These are phyloP conservation scores for Prenolepis imparis DNA, from an alignment of 2,888 invertebrate genomes.

Conservation along the genomic window DNA sequence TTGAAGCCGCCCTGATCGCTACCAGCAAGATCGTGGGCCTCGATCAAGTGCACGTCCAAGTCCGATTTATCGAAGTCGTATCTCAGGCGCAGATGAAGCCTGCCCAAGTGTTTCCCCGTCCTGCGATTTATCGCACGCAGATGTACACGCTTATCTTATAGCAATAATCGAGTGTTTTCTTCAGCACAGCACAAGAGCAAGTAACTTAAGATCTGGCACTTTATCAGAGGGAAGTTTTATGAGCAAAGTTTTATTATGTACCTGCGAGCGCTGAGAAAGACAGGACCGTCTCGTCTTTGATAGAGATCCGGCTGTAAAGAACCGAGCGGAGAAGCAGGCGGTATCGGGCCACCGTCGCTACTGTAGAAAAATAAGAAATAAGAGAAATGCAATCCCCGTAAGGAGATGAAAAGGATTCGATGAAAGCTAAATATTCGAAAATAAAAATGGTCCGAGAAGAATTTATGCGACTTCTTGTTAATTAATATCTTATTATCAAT, in stretches of 20 bases:
- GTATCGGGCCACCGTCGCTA: constrained; percentile 85
- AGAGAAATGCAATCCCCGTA: neutral
- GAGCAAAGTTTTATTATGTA: constrained; percentile 55
- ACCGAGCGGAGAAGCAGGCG: constrained; percentile 90
- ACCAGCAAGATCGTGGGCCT: constrained; percentile 94
- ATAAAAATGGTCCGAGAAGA: neutral
- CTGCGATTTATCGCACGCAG: constrained; percentile 66
- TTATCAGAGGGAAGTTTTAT: constrained; percentile 15
- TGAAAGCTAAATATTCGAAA: neutral
- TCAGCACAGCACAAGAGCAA: neutral
- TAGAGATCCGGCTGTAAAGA: constrained; percentile 96
- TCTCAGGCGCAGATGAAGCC: constrained; percentile 94
- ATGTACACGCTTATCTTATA: constrained; percentile 10
- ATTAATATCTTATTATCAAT: neutral
- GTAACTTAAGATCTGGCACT: neutral
- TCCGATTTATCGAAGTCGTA: constrained; percentile 97
- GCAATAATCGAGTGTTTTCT: neutral
- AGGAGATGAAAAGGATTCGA: neutral
- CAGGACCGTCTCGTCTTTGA: constrained; percentile 92
- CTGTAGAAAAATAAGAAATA: constrained; percentile 54
- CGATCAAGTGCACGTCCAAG: constrained; percentile 96
- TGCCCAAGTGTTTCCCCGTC: constrained; percentile 91
- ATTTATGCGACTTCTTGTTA: neutral
- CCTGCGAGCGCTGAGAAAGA: constrained; percentile 89
- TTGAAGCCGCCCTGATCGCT: constrained; percentile 95